Base-by-base conservation (phyloP, 1,140 invertebrate species). In the Laupala kohalensis region DNA sequence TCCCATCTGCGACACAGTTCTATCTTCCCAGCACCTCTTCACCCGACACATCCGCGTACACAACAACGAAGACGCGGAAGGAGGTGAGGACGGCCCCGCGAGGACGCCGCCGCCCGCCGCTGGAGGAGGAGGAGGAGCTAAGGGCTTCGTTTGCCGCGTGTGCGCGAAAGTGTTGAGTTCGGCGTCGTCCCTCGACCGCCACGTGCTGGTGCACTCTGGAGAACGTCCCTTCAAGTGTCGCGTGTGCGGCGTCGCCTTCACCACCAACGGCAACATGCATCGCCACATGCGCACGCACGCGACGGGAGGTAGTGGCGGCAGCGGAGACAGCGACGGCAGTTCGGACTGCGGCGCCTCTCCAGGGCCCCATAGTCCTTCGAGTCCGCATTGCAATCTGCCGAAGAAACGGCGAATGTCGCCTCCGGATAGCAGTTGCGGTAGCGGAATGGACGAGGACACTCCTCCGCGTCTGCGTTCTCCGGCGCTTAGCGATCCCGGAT, bases 231-330 rank as follows among this genome's bases (percentile, higher is more conserved):
- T 91, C 79, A 88, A 88, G 75, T 95, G 93, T 79, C 86, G 87
- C 75, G 85, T 87, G 74, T 95, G 92, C 79, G 84, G 87, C 25
- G 87, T 92, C 79, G 87, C 90, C 4, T 96, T 95, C 80, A 93
- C 91, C 29, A 94, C 92, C 4, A 94, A 93, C 79, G 92, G 92
- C 19, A 94, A 93, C 78, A 93, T 95, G 91, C 91, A 93, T 77
- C 82, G 92, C 26, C 93, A 95, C 78, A 87, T 92, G 82, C 83
- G 90, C 69, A 92, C 89, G 0, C 90, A 91, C 79, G 83, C 82
- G 73, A 74, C 64, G 72, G 65, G 71, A n/a, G 73, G 72, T 12
- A 70, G 72, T 19, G 67, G 71, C 37, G 71, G 71, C 23, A 69
- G 74, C 24, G 62, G 71, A 19, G 71, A 82, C 76, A 69, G 75